Evolutionary conservation across 1,140 invertebrate species (phyloP).

Genomic region (Coelopa frigida): DNA sequence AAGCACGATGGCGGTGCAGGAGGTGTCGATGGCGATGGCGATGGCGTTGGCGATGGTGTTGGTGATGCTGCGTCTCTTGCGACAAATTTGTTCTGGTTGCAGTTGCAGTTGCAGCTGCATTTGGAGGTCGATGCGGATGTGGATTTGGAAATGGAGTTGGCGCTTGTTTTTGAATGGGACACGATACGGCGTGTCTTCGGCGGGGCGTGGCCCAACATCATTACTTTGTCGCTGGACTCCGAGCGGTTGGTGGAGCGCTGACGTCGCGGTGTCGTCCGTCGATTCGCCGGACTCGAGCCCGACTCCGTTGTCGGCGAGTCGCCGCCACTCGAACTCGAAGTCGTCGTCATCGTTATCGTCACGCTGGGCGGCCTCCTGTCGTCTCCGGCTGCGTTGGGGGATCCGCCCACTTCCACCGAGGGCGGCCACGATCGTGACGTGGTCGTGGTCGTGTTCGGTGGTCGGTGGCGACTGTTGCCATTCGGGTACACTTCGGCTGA

Average conservation of each 20-base stretch:
- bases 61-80: no score
- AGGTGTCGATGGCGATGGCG: background rate
- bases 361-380: no score
- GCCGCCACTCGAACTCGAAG: no score
- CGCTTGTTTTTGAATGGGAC: constrained; percentile 12
- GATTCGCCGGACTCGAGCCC: background rate
- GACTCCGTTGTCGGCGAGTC: background rate
- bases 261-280: constrained; percentile 14
- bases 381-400: no score
- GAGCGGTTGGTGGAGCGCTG: constrained; percentile 25
- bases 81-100: background rate
- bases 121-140: background rate
- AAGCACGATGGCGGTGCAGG: constrained; percentile 2
- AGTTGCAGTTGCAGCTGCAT: background rate
- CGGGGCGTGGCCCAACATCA: constrained; percentile 27
- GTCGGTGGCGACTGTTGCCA: constrained; percentile 21
- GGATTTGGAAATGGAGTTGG: background rate
- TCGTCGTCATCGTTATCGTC: background rate
- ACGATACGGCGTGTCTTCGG: background rate
- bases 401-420: no score
- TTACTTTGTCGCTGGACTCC: constrained; percentile 38
- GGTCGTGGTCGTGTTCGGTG: background rate
- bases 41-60: background rate
- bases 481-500: constrained; percentile 29
- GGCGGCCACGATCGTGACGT: constrained; percentile 3